These are phyloP conservation scores for Sparidentex hasta DNA, from an alignment of 2,797 vertebrate species.

Conservation along the genomic window DNA sequence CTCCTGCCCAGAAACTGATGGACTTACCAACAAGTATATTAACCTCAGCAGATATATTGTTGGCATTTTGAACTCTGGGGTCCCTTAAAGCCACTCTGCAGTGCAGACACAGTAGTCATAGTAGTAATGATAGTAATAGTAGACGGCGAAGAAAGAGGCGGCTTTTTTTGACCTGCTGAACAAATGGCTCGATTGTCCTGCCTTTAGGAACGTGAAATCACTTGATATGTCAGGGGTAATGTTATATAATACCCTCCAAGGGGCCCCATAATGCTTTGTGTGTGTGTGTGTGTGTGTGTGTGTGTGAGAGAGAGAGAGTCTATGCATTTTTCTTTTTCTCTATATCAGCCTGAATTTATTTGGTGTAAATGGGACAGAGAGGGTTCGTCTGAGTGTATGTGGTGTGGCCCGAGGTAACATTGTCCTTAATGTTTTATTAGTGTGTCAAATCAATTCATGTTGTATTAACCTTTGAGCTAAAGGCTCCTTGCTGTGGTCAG, in stretches of 20 bases:
- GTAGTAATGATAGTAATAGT: constrained; percentile 66
- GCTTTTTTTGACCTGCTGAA: constrained; percentile 79
- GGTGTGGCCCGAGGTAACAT: constrained; percentile 58
- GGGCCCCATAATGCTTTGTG: constrained; percentile 45
- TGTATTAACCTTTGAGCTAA: constrained; percentile 74
- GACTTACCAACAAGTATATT: constrained; percentile 27
- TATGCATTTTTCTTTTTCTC: background rate
- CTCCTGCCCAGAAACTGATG: constrained; percentile 5
- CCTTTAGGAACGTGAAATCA: constrained; percentile 80
- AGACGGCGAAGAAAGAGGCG: constrained; percentile 60
- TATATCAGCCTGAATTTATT: constrained; percentile 21
- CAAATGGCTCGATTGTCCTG: constrained; percentile 80
- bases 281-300: constrained; percentile 31
- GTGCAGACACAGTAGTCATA: constrained; percentile 43
- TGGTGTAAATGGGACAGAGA: constrained; percentile 34
- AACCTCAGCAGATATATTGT: constrained; percentile 43
- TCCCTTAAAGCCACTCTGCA: constrained; percentile 37
- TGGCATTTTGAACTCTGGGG: constrained; percentile 16
- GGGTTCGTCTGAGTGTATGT: constrained; percentile 21
- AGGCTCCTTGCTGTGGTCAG: constrained; percentile 73
- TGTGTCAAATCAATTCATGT: constrained; percentile 76
- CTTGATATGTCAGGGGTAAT: constrained; percentile 78
- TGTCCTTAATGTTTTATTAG: constrained; percentile 67
- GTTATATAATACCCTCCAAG: constrained; percentile 77
- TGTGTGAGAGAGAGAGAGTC: constrained; percentile 27